Base-by-base conservation (phyloP, 2,888 invertebrate genomes). In the Rhagophthalmus giganteus region DNA sequence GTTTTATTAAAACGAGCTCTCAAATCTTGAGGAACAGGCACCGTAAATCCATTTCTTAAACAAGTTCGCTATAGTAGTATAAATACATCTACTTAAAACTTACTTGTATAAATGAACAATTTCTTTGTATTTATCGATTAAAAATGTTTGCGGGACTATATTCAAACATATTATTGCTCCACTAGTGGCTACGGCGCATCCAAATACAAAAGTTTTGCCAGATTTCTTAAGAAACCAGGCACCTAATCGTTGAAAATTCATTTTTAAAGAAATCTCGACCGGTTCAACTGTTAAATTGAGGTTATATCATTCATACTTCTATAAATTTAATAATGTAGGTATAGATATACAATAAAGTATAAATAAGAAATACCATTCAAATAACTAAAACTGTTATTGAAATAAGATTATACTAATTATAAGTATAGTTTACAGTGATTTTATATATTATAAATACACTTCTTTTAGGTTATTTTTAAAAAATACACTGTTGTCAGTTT, bases 101-200 rank as follows among this genome's bases (percentile, higher is more conserved):
- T 74, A 84, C 88, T 78, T 81, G 70, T 87, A 87, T 60, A 82
- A 78, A 53, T 83, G 82, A 3, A 85, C 77, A 54, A 84, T 74
- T 20, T 83, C 78, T 65, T 79, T 79, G 64, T 85, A 86, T 65
- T 83, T 76, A 1, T 81, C 69, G 1, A 88, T 59, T 1, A 82
- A 74, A 54, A 84, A 67, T 1, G 86, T 84, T 49, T 88, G 79
- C 0, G 87, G 85, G 26, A 80, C 54, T 66, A 78, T 80, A 68
- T 80, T 80, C 2, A 74, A 76, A 4, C 66, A 37, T 41, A 74
- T 67, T 6, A 74, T 60, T 1, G 75, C 74, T n/a, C 79, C 59
- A 8, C 78, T 74, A 7, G 76, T 69, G 11, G 74, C 67, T 8
- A 78, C 76, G 4, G 81, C 74, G 2, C 75, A 59, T 26, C 73